Evolutionary conservation across 2,888 invertebrate genomes (phyloP).

Genomic region (Spisula subtruncata): DNA sequence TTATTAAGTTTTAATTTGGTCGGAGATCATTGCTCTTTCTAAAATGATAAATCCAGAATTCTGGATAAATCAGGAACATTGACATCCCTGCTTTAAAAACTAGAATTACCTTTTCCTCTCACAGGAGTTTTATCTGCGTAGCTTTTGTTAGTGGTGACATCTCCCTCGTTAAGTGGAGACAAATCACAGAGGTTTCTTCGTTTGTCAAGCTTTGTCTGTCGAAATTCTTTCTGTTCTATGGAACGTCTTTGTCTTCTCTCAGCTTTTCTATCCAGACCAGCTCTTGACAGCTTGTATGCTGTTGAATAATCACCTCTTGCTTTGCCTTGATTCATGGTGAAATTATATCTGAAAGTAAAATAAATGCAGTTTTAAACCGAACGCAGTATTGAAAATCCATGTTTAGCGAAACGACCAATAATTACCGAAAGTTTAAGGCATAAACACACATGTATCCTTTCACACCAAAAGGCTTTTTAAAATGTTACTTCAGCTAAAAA

Average conservation of each 20-base stretch:
- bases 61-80: too few species aligned
- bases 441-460: too few species aligned
- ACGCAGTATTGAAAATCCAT: too few species aligned
- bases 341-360: not conserved
- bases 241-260: constrained; percentile 76
- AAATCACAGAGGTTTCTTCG: constrained; percentile 77
- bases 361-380: too few species aligned
- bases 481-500: too few species aligned
- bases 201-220: constrained; percentile 74
- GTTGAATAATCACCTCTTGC: constrained; percentile 57
- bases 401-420: too few species aligned
- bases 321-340: constrained; percentile 46
- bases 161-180: constrained; percentile 78
- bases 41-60: too few species aligned
- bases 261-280: constrained; percentile 55
- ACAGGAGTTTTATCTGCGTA: constrained; percentile 73
- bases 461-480: too few species aligned
- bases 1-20: too few species aligned
- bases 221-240: constrained; percentile 76
- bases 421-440: too few species aligned
- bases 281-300: constrained; percentile 71
- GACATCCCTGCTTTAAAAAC: too few species aligned
- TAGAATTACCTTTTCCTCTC: constrained; percentile 54
- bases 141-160: constrained; percentile 42
- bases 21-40: too few species aligned